These are phyloP conservation scores for Meiosimyza decipiens DNA, from an alignment of 2,888 invertebrate genomes.

Conservation along the genomic window DNA sequence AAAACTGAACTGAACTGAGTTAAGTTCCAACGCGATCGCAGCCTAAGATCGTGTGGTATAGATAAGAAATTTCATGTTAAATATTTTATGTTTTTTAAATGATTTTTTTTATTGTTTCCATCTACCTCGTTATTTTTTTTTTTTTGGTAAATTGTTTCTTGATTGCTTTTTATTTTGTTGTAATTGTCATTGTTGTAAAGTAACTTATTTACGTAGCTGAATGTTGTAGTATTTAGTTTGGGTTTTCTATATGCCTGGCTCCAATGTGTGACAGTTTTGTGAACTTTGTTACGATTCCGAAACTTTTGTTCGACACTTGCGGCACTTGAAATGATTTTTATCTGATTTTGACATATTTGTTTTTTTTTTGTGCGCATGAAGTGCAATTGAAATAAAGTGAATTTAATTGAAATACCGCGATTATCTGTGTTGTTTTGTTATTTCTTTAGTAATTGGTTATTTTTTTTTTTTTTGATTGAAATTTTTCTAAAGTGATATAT, in stretches of 20 bases:
- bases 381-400: too few relatives aligned
- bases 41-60: conserved; percentile 34
- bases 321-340: conserved; percentile 30
- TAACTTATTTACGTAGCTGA: too few relatives aligned
- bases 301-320: conserved; percentile 17
- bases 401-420: too few relatives aligned
- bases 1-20: too few relatives aligned
- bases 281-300: conserved; percentile 17
- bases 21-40: neutral
- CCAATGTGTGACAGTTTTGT: conserved; percentile 22
- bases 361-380: too few relatives aligned
- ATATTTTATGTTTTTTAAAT: conserved; percentile 29
- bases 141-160: conserved; percentile 41
- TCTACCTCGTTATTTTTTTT: conserved; percentile 27
- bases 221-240: too few relatives aligned
- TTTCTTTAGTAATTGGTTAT: too few relatives aligned
- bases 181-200: conserved; percentile 1
- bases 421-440: too few relatives aligned
- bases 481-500: too few relatives aligned
- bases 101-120: neutral
- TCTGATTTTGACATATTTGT: neutral
- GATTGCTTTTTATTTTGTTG: conserved; percentile 38
- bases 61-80: conserved; percentile 45
- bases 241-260: too few relatives aligned
- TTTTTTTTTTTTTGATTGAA: too few relatives aligned